These are phyloP conservation scores for Proctacanthus coquilletti DNA, from an alignment of 1,140 invertebrate genomes.

Conservation along the genomic window DNA sequence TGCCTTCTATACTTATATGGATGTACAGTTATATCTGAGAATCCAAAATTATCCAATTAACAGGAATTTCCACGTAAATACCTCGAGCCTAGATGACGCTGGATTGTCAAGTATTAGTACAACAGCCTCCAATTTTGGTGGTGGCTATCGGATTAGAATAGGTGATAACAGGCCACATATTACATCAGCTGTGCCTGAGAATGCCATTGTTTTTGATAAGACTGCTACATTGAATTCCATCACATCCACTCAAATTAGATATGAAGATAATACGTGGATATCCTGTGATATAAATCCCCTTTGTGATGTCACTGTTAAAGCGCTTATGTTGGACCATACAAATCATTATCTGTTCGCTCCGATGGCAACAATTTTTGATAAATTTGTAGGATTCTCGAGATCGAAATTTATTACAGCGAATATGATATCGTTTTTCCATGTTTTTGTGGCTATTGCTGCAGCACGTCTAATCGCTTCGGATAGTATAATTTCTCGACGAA, in stretches of 20 bases:
- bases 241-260: conserved; percentile 20
- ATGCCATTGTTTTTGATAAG: too few species aligned
- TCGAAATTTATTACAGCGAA: conserved; percentile 55
- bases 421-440: conserved; percentile 57
- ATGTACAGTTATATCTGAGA: conserved; percentile 39
- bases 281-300: conserved; percentile 52
- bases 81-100: too few species aligned
- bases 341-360: conserved; percentile 65
- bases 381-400: conserved; percentile 42
- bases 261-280: conserved; percentile 41
- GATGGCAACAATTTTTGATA: conserved; percentile 45
- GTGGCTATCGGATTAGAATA: too few species aligned
- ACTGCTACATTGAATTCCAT: conserved; percentile 10
- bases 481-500: conserved; percentile 43
- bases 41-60: conserved; percentile 41
- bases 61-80: conserved; percentile 23
- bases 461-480: conserved; percentile 52
- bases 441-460: conserved; percentile 49
- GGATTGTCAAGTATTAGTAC: too few species aligned
- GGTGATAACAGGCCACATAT: too few species aligned
- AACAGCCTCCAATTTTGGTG: conserved; percentile 1
- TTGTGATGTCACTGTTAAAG: conserved; percentile 59
- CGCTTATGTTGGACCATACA: conserved; percentile 53
- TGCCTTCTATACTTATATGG: conserved; percentile 42
- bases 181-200: too few species aligned